Percentiles rank a stretch among this genome's conserved stretches.
Evolutionary conservation across 1,140 invertebrate genomes (phyloP).

Genomic region (Drosophila virilis): DNA sequence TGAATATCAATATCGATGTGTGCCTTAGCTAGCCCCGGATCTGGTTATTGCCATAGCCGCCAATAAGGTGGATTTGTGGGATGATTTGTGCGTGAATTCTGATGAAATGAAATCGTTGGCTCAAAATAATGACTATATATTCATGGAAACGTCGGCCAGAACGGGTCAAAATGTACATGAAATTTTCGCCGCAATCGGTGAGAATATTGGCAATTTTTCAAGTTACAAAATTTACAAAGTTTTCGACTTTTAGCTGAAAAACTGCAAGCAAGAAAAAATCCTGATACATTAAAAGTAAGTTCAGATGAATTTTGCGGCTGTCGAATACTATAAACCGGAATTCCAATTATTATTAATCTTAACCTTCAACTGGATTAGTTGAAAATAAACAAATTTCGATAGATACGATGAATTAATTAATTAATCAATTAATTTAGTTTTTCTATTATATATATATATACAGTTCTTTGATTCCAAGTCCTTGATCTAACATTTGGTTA

Average conservation of each 20-base stretch:
- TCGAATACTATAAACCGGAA: background rate
- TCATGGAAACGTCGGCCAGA: conserved; percentile 26
- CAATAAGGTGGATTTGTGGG: conserved; percentile 22
- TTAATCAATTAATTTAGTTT: too few relatives aligned
- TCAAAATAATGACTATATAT: conserved; percentile 16
- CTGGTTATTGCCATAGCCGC: conserved; percentile 25
- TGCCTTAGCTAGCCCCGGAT: background rate
- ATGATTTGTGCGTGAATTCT: conserved; percentile 1
- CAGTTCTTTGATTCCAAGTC: too few relatives aligned
- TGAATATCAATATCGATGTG: background rate
- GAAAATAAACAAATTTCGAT: too few relatives aligned
- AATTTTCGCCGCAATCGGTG: conserved; percentile 15
- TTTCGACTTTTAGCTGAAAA: conserved; percentile 6
- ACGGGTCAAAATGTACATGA: conserved; percentile 11
- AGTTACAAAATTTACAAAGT: background rate
- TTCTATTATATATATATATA: too few relatives aligned
- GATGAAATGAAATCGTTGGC: conserved; percentile 10
- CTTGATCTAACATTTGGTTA: too few relatives aligned
- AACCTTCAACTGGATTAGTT: too few relatives aligned
- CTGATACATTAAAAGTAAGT: background rate
- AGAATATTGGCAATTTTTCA: background rate
- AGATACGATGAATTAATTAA: too few relatives aligned
- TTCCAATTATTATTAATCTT: too few relatives aligned
- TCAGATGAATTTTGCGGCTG: background rate
- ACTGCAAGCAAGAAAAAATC: background rate